phyloP scores from a whole-genome alignment of 1,140 invertebrate genomes.

The Heliconius melpomene region DNA sequence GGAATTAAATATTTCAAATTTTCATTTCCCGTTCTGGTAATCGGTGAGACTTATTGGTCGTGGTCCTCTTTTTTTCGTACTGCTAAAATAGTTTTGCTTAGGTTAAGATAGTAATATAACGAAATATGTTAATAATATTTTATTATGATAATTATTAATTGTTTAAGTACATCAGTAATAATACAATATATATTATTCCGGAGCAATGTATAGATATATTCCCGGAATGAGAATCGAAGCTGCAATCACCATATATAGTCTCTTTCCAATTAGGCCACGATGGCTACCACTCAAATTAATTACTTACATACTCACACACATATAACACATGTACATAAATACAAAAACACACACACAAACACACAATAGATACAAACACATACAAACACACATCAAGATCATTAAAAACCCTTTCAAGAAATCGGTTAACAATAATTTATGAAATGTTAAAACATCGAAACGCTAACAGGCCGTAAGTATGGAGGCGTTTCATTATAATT shows the following conservation, averaged over 20 bases:
- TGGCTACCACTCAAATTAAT: not conserved
- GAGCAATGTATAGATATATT: too few species aligned
- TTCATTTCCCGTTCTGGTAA: too few species aligned
- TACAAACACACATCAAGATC: slow-evolving; percentile 4
- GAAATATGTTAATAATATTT: too few species aligned
- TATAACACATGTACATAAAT: not conserved
- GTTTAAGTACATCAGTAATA: too few species aligned
- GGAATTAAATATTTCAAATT: too few species aligned
- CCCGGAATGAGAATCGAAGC: not conserved
- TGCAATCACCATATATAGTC: not conserved
- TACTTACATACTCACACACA: too few species aligned
- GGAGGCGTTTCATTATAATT: slow-evolving; percentile 45
- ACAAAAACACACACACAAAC: not conserved
- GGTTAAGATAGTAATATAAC: too few species aligned
- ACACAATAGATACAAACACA: not conserved
- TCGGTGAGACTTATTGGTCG: too few species aligned
- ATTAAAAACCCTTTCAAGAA: slow-evolving; percentile 15
- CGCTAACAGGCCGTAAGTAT: slow-evolving; percentile 18
- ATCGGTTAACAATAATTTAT: slow-evolving; percentile 18
- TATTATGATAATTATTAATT: too few species aligned
- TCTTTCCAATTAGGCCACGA: not conserved
- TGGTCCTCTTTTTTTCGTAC: too few species aligned
- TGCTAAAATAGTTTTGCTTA: too few species aligned
- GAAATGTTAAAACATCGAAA: slow-evolving; percentile 20
- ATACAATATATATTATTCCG: too few species aligned